Conservation (phyloP, 1,140 invertebrate genomes). For the Drosophila tani region DNA sequence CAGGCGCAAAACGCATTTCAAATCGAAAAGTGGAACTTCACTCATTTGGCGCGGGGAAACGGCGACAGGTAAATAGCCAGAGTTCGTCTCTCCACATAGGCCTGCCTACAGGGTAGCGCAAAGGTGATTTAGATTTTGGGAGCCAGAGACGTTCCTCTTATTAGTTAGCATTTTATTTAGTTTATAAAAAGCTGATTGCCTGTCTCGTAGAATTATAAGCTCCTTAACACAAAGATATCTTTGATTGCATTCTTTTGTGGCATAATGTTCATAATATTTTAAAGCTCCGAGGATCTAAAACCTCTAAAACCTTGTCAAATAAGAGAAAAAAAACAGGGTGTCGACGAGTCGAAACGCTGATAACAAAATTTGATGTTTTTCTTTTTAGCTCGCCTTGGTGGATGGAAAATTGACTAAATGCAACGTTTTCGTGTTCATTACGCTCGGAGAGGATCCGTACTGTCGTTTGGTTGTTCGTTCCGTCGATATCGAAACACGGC, state of each 20-base stretch:
- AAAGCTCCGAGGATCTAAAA: no score
- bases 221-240: no score
- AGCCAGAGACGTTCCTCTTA: no score
- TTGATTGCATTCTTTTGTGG: no score
- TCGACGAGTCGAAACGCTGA: not conserved
- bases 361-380: slow-evolving; percentile 17
- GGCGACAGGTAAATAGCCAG: slow-evolving; percentile 47
- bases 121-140: no score
- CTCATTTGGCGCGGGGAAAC: slow-evolving; percentile 55
- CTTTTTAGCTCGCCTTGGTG: slow-evolving; percentile 36
- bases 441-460: slow-evolving; percentile 17
- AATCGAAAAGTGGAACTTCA: slow-evolving; percentile 80
- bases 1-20: slow-evolving; percentile 73
- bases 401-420: slow-evolving; percentile 77
- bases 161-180: not conserved
- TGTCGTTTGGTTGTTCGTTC: not conserved
- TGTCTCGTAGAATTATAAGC: no score
- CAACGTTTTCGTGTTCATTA: slow-evolving; percentile 70
- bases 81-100: slow-evolving; percentile 29
- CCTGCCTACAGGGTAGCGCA: slow-evolving; percentile 21
- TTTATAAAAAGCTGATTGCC: not conserved
- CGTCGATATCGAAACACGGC: slow-evolving; percentile 11
- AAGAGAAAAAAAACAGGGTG: not conserved
- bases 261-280: no score
- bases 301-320: not conserved